Percentiles rank a stretch among this genome's conserved stretches.
Evolutionary conservation across 2,888 invertebrate species (phyloP).

Genomic region (Blastobasis adustella): DNA sequence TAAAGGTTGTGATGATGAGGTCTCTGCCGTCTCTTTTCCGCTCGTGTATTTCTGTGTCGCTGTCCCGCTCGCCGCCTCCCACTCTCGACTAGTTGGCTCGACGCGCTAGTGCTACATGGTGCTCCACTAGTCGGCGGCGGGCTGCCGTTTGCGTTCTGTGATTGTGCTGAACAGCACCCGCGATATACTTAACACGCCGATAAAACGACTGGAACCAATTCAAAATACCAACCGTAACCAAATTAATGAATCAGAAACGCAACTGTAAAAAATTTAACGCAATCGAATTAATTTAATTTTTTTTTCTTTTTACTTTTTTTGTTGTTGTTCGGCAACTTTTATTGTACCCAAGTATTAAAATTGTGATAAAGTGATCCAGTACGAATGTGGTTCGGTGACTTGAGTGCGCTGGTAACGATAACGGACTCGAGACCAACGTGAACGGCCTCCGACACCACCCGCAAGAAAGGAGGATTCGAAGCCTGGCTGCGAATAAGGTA

Average conservation of each 20-base stretch:
- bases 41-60: constrained; percentile 31
- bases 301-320: not conserved
- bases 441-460: constrained; percentile 28
- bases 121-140: constrained; percentile 58
- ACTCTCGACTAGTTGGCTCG: constrained; percentile 44
- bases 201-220: constrained; percentile 26
- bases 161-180: constrained; percentile 26
- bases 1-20: constrained; percentile 50
- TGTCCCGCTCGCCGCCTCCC: constrained; percentile 54
- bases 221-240: constrained; percentile 13
- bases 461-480: constrained; percentile 51
- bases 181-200: constrained; percentile 25
- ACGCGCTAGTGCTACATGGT: constrained; percentile 43
- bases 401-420: constrained; percentile 35
- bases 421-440: constrained; percentile 28
- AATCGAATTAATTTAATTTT: too few relatives aligned
- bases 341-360: too few relatives aligned
- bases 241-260: too few relatives aligned
- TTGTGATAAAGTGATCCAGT: constrained; percentile 36
- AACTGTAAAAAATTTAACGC: too few relatives aligned
- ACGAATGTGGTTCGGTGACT: constrained; percentile 42
- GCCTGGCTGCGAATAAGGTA: constrained; percentile 62
- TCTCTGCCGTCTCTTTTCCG: constrained; percentile 37
- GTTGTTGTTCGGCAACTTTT: too few relatives aligned
- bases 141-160: constrained; percentile 53